Base-by-base conservation (phyloP, 1,140 invertebrate genomes). In the Drosophila cardini region DNA sequence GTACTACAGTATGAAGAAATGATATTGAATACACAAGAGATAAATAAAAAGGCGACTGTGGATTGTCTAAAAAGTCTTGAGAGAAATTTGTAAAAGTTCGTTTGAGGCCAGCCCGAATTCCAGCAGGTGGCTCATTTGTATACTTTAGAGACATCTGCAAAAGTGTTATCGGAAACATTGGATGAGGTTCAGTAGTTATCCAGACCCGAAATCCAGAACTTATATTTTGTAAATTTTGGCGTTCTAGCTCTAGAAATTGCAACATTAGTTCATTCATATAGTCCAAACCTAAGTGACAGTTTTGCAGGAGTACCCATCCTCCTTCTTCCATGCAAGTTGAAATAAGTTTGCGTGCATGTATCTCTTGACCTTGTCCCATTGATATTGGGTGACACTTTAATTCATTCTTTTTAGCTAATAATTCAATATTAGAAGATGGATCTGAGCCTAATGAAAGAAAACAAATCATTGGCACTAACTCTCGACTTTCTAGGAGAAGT, bases 341-440 rank as follows among this genome's bases (percentile, higher is more conserved):
- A 30, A 98, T 93, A 57, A 98, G 92, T 86, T 96, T 96, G 61
- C 97, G 94, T 0, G 97, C 97, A 91, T 97, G 97, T 10, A 97
- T 93, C 90, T 98, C 98, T 91, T 98, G 98, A 2, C 97, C 97
- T 92, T 98, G 98, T 4, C 98, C 98, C 97, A 98, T 98, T 0
- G 97, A 98, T 76, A 96, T 95, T 56, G 94, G 94, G 72, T 93
- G 94, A 72, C 94, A 95, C 5, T 94, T 92, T 15, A 95, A 94
- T 79, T 96, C 95, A 81, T 96, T 91, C 80, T 95, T 95, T 92
- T 96, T 98, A 1, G 97, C 96, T 4, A 97, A 93, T 15, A 93
- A 93, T 91, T 98, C 96, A 71, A 98, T 98, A 71, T 95, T 95
- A 2, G 95, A 94, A 0, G 97, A 98, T 0, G 97, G 98, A 94